phyloP scores from a whole-genome alignment of 2,113 vertebrate species.

The Dromiciops gliroides region DNA sequence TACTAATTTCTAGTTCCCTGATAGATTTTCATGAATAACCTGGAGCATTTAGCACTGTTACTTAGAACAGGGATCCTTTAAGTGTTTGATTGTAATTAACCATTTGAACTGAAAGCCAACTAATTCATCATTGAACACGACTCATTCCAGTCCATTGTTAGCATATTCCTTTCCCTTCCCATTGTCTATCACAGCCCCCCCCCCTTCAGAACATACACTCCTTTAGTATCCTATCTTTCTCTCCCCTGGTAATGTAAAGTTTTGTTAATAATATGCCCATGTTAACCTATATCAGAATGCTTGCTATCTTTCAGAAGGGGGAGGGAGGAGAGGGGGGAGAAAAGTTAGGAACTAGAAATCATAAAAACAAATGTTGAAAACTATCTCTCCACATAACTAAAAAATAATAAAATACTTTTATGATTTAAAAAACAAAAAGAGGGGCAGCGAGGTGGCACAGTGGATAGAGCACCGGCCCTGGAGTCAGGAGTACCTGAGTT shows the following conservation, averaged over 20 bases:
- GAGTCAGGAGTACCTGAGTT: no score
- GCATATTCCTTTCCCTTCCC: background rate
- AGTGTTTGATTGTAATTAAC: conserved; percentile 54
- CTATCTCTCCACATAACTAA: no score
- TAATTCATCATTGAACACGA: background rate
- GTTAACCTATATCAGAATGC: no score
- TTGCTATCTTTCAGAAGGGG: no score
- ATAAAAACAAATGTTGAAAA: no score
- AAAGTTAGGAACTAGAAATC: no score
- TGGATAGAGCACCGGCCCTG: no score
- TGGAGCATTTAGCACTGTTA: conserved; percentile 27
- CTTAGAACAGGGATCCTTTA: conserved; percentile 27
- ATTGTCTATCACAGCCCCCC: background rate
- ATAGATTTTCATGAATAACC: conserved; percentile 60
- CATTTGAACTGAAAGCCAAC: conserved; percentile 45
- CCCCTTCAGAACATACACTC: background rate
- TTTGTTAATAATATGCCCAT: background rate
- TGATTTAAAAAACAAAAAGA: no score
- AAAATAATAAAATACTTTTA: no score
- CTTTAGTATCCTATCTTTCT: background rate
- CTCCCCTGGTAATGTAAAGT: background rate
- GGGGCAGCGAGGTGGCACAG: no score
- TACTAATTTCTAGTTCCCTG: conserved; percentile 55
- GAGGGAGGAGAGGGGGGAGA: no score
- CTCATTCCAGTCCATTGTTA: background rate